Evolutionary conservation across 2,113 vertebrate genomes (phyloP), one percentile per base, ranked within the genome.

Genomic region (Rutilus rutilus): DNA sequence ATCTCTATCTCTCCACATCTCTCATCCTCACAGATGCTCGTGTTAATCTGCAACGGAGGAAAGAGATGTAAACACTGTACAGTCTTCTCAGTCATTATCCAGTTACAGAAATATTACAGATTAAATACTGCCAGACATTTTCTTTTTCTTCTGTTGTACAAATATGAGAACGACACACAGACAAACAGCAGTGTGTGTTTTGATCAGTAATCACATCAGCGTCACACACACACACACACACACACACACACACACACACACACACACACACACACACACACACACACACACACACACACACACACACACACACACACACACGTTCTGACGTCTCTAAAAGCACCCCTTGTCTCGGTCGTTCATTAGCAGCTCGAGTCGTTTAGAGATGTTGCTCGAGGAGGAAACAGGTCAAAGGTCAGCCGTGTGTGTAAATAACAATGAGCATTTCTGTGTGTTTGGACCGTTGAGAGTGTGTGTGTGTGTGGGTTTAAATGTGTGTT

Each of bases 321-420:
- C 21, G 6, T 39, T 50, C 65, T 33, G 15, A 17, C 30, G 30
- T 33, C 45, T 76, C 54, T 80, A 42, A 80, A 59, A 42, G 42
- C 71, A 14, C 23, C 21, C 47, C 23, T 39, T 7, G 10, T 30
- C 76, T 78, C 50, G n/a, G 10, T 36, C 52, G 39, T 60, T 64
- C 59, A 80, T 80, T 80, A 80, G 33, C 39, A 42, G 78, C 23
- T 64, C 3, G 14, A 52, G 45, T 25, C 59, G 36, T 80, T 64
- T 80, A 47, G 19, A 82, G 79, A 60, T 14, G 39, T 10, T 0
- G 8, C 78, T 36, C 23, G 52, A 78, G 30, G 54, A 75, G 30
- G 21, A 54, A 42, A 33, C 42, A 6, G 39, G 80, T 82, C 80
- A 82, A 27, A 69, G 80, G 12, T 69, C 10, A 14, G 17, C 12